These are phyloP conservation scores for Trochalopteron elliotii DNA, from an alignment of 2,113 vertebrate genomes.

Conservation along the genomic window DNA sequence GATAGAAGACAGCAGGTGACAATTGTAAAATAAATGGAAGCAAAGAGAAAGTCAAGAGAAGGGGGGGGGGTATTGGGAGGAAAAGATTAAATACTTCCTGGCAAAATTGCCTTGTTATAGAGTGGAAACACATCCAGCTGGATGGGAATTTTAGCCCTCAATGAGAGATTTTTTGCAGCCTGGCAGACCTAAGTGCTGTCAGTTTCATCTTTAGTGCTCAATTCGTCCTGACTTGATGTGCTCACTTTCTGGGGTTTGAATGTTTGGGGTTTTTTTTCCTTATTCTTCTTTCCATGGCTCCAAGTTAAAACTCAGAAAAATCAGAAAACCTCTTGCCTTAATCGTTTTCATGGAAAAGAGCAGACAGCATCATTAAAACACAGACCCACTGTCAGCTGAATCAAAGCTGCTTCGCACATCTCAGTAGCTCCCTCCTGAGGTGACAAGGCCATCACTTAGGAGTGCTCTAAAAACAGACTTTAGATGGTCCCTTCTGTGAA, in stretches of 20 bases:
- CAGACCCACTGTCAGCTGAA: background rate
- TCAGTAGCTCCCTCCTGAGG: background rate
- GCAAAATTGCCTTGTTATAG: background rate
- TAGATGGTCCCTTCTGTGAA: background rate
- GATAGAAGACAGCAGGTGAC: background rate
- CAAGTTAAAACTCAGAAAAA: background rate
- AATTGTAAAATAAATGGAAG: background rate
- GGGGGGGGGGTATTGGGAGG: background rate
- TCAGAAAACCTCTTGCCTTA: background rate
- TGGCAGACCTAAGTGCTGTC: background rate
- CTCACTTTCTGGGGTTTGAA: background rate
- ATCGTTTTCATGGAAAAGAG: background rate
- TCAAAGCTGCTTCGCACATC: background rate
- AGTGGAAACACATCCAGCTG: background rate
- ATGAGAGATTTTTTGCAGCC: background rate
- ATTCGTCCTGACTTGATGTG: background rate
- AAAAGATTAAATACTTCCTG: background rate
- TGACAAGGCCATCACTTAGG: background rate
- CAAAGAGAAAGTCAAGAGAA: background rate
- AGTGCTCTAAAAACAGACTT: background rate
- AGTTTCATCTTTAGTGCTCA: background rate
- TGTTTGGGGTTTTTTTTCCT: background rate
- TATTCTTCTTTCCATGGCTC: background rate
- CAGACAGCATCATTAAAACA: background rate
- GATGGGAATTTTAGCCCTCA: background rate